These are phyloP conservation scores for Chromis chromis DNA, from an alignment of 2,797 vertebrate species.

Conservation along the genomic window DNA sequence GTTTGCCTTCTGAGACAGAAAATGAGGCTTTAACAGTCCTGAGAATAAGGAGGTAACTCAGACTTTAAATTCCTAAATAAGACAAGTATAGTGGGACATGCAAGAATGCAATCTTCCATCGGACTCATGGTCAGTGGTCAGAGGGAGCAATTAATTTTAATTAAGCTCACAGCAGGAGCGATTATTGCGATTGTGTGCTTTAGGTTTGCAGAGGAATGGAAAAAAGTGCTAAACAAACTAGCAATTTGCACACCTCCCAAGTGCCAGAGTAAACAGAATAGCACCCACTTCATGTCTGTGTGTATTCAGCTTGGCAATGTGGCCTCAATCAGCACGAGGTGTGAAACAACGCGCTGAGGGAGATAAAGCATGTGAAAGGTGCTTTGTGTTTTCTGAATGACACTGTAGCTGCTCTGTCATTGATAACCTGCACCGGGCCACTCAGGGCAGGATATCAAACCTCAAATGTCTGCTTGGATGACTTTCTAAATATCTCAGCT, in stretches of 20 bases:
- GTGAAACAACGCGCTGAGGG: constrained; percentile 64
- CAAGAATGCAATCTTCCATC: constrained; percentile 33
- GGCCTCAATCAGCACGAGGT: constrained; percentile 76
- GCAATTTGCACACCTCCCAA: constrained; percentile 76
- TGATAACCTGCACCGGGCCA: neutral
- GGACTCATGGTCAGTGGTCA: constrained; percentile 51
- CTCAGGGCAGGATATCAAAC: neutral
- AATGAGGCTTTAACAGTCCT: neutral
- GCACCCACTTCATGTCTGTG: constrained; percentile 71
- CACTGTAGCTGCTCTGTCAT: constrained; percentile 5
- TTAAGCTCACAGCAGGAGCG: constrained; percentile 67
- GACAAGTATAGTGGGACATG: constrained; percentile 15
- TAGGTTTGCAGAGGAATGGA: constrained; percentile 69
- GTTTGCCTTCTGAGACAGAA: neutral
- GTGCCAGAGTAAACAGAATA: constrained; percentile 80
- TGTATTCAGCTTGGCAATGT: constrained; percentile 74
- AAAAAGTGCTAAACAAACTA: constrained; percentile 77
- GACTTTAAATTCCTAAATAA: constrained; percentile 7
- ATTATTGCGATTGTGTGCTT: constrained; percentile 70
- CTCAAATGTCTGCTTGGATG: neutral
- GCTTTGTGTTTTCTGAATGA: constrained; percentile 37
- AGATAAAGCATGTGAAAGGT: constrained; percentile 71
- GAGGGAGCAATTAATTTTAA: constrained; percentile 66
- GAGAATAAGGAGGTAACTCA: neutral
- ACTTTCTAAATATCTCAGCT: neutral